Evolutionary conservation across 2,888 invertebrate species (phyloP).

Genomic region (Pteria penguin): DNA sequence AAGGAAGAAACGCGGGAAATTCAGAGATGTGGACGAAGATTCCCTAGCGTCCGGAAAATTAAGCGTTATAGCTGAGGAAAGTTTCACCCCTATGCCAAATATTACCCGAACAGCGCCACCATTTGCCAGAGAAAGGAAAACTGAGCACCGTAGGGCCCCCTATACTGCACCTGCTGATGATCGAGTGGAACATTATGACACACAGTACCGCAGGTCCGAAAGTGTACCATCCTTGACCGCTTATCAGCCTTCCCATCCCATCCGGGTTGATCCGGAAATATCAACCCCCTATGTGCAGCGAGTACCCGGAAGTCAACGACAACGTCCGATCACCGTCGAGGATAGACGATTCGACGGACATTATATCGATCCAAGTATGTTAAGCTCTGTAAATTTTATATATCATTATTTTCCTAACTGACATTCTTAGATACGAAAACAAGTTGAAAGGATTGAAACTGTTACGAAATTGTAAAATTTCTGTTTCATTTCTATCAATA

Average conservation of each 20-base stretch:
- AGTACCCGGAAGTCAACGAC: background rate
- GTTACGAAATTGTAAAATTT: background rate
- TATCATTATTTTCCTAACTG: background rate
- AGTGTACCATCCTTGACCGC: conserved; percentile 31
- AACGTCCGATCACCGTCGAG: background rate
- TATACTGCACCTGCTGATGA: conserved; percentile 34
- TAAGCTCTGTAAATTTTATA: background rate
- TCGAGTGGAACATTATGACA: conserved; percentile 14
- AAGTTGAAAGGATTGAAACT: too few species aligned
- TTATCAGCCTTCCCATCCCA: background rate
- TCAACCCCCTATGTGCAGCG: conserved; percentile 11
- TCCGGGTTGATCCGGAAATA: conserved; percentile 8
- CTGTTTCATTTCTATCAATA: background rate
- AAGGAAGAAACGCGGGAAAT: background rate
- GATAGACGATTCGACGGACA: conserved; percentile 62
- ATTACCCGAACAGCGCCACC: conserved; percentile 40
- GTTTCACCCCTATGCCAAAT: conserved; percentile 19
- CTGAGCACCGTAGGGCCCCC: conserved; percentile 5
- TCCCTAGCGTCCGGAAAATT: conserved; percentile 48
- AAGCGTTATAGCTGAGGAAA: conserved; percentile 52
- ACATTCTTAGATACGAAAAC: too few species aligned
- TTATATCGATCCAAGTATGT: conserved; percentile 69
- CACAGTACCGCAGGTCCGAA: conserved; percentile 4
- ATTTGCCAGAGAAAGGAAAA: conserved; percentile 28
- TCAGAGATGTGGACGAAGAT: conserved; percentile 22